Evolutionary conservation across 2,113 vertebrate species (phyloP).

Genomic region (Ciconia stormi): DNA sequence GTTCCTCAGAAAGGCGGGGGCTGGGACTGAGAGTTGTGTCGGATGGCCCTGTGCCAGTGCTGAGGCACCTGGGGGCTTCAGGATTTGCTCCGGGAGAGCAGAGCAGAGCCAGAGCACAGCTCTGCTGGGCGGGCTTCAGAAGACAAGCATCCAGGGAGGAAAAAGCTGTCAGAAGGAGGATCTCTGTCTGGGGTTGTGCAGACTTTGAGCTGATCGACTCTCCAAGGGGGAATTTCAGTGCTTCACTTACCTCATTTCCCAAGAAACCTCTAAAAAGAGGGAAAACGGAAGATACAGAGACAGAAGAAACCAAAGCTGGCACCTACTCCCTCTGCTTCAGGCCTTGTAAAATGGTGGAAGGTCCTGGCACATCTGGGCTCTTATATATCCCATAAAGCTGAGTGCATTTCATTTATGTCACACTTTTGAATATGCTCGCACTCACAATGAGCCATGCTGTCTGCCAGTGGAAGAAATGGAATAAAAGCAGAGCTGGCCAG

Average conservation of each 20-base stretch:
- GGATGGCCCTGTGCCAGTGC: not conserved
- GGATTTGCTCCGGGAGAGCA: not conserved
- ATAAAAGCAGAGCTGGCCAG: not conserved
- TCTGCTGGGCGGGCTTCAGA: not conserved
- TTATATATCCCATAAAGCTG: conserved; percentile 34
- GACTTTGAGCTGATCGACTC: not conserved
- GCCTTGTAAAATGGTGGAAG: not conserved
- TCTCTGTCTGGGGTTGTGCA: not conserved
- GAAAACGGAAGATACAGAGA: not conserved
- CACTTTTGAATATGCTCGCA: not conserved
- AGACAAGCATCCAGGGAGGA: not conserved
- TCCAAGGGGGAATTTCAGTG: not conserved
- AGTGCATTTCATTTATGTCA: conserved; percentile 39
- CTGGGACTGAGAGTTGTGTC: not conserved
- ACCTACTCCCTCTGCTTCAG: not conserved
- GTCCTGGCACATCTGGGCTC: not conserved
- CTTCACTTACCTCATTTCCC: not conserved
- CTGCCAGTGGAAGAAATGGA: conserved; percentile 49
- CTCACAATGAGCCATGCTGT: not conserved
- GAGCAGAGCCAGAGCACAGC: not conserved
- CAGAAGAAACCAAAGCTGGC: not conserved
- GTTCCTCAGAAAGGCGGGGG: not conserved
- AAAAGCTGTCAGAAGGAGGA: not conserved
- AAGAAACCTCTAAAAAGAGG: not conserved
- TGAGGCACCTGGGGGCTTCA: not conserved